Base-by-base conservation (phyloP, 2,113 vertebrate species). In the Zosterops pallidus region DNA sequence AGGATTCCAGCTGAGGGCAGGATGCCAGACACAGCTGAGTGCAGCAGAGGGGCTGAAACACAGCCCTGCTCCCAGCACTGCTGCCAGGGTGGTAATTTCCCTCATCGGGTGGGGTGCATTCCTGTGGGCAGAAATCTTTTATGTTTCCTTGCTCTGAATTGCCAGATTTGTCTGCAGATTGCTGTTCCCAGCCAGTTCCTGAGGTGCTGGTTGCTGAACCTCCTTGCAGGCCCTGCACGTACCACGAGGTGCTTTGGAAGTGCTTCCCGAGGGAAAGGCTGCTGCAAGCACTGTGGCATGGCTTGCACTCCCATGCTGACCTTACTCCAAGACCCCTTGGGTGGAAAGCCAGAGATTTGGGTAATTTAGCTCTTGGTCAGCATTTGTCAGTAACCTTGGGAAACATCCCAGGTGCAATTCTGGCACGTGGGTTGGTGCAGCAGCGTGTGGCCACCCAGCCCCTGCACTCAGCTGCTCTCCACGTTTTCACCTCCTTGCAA, bases 91-190 rank as follows among this genome's bases (percentile, higher is more conserved):
- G 79, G 94, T 85, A 57, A 88, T 93, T 96, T 92, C 90, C 96
- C 91, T 88, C 71, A 1, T 26, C 0, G 12, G 94, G 88, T 47
- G 95, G 95, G 71, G 82, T 95, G 75, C 67, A 42, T 96, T 96
- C 88, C 92, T 94, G 74, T 68, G 75, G 87, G 87, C 85, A 95
- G 62, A 44, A 79, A 90, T 76, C 57, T 83, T 72, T 80, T 79
- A 18, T 57, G 75, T 92, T 96, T 96, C 85, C 90, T 65, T 80
- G 79, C 75, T 80, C 67, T 53, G 88, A 88, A 50, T 65, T 71
- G 85, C 85, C 71, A 90, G 92, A 90, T 93, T 83, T 86, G 88
- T 90, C 53, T 93, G 85, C 53, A 93, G 95, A 69, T 93, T 65
- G 82, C 57, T 0, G 9, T 80, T 96, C 90, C 78, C 82, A 91